Evolutionary conservation across 2,888 invertebrate species (phyloP), one percentile per base, ranked within the genome.

Genomic region (Schizotus pectinicornis): DNA sequence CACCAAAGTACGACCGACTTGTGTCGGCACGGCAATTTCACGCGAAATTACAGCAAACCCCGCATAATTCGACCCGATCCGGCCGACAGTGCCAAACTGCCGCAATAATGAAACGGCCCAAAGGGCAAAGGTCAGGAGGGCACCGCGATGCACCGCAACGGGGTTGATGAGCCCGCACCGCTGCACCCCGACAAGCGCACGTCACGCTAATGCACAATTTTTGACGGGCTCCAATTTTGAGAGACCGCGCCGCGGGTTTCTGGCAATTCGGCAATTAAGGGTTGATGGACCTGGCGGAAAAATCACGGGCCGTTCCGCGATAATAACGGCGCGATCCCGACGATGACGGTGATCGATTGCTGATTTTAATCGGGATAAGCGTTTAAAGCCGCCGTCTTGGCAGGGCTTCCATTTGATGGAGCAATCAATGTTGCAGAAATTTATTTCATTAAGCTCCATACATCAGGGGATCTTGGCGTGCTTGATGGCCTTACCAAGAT

Each of bases 111-210:
- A 47, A 55, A 57, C 56, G 55, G 47, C 50, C 52, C 56, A 67
- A 68, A 67, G 61, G 58, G 65, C 63, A 68, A 64, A 67, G 67
- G 64, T 68, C 67, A 63, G 53, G 48, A 45, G 61, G 65, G 62
- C 61, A 47, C 30, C 37, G 22, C 39, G 50, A 47, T 57, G 57
- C 57, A 57, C 37, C 46, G 42, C 56, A 36, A 36, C 42, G 57
- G 47, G 57, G 57, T 57, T 52, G 57, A 57, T 57, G 57, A 46
- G 47, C 51, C 38, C 53, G 58, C 53, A 51, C 42, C 42, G 30
- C 47, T 37, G 31, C 12, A 32, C 31, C 41, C 41, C 32, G 9
- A 46, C 34, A 46, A 46, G 22, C 36, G 22, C 14, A 45, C 8
- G 43, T n/a, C 9, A 11, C n/a, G 32, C 5, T 22, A 22, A 22